phyloP scores from a whole-genome alignment of 2,888 invertebrate genomes.

The Hirtodrosophila alboralis region DNA sequence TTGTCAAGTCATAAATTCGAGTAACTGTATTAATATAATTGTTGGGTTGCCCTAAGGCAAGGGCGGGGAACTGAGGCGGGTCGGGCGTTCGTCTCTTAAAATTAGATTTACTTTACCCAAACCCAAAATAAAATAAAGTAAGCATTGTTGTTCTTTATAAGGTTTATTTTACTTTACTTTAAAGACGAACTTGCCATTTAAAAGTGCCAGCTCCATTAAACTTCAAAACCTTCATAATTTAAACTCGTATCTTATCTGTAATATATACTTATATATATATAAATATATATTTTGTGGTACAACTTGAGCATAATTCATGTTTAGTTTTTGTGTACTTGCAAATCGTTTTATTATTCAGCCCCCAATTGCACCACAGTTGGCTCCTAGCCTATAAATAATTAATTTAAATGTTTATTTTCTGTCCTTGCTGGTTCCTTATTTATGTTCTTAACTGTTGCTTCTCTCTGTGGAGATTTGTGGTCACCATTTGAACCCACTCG shows the following conservation, averaged over 20 bases:
- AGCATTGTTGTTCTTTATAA: conserved; percentile 27
- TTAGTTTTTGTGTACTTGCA: conserved; percentile 57
- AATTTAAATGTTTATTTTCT: conserved; percentile 68
- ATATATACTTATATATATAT: no score
- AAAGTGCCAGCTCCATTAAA: conserved; percentile 54
- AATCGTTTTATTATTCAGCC: conserved; percentile 76
- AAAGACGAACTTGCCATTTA: no score
- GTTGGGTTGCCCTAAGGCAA: conserved; percentile 51
- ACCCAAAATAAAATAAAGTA: conserved; percentile 23
- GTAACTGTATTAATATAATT: conserved; percentile 80
- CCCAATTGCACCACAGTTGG: conserved; percentile 55
- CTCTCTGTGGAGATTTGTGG: conserved; percentile 48
- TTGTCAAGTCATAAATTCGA: conserved; percentile 69
- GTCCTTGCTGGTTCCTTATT: conserved; percentile 55
- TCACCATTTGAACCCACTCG: conserved; percentile 13
- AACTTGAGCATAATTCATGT: conserved; percentile 63
- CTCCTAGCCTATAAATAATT: conserved; percentile 71
- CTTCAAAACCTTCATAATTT: conserved; percentile 64
- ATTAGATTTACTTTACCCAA: conserved; percentile 77
- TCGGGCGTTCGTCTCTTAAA: no score
- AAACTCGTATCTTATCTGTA: conserved; percentile 62
- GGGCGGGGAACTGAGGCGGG: conserved; percentile 20
- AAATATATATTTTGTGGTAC: conserved; percentile 29
- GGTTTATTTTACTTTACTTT: conserved; percentile 26
- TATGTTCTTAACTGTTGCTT: conserved; percentile 64